Evolutionary conservation across 2,888 invertebrate species (phyloP), one percentile per base, ranked within the genome.

Genomic region (Eueremaeus valkanovi): DNA sequence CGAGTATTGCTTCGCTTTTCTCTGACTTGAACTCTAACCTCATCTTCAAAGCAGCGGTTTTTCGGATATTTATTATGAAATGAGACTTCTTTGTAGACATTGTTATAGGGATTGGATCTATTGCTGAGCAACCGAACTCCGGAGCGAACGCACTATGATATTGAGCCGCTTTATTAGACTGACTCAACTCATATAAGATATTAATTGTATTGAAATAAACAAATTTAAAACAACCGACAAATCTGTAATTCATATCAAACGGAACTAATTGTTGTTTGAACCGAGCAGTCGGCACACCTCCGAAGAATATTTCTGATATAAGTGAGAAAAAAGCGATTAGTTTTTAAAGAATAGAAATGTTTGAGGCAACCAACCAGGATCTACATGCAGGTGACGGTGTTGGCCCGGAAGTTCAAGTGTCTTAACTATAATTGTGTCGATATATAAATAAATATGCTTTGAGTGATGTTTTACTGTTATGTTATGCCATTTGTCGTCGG

Each of bases 181-280:
- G 89, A 80, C 92, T 90, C 78, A 95, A 84, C 82, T 93, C 93
- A 82, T 94, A 93, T 78, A 96, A 86, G 79, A 96, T 92, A 0
- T 93, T 93, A 40, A 93, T 90, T 81, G 94, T 93, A 83, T 95
- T 95, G 84, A 93, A 94, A 83, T 92, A 95, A 68, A 95, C 92
- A 83, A 93, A 93, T 82, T 93, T 93, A 49, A 96, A 83, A 80
- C 92, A 92, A 31, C 96, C 93, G 80, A 91, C 91, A 82, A 93
- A 93, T 84, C 92, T 92, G 83, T 92, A 92, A 80, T 74, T 74
- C 27, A 61, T 31, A 18, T 61, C 61, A 61, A 61, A 61, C 18
- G 61, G 61, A 5, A 61, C 31, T 31, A 31, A 18, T 11, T 27
- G 5, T 9, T 6, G 18, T 11, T 31, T 27, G 27, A 61, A 61